Percentiles rank a stretch among this genome's conserved stretches.
phyloP scores from a whole-genome alignment of 2,888 invertebrate species.

The Torymus aiolomorphi region DNA sequence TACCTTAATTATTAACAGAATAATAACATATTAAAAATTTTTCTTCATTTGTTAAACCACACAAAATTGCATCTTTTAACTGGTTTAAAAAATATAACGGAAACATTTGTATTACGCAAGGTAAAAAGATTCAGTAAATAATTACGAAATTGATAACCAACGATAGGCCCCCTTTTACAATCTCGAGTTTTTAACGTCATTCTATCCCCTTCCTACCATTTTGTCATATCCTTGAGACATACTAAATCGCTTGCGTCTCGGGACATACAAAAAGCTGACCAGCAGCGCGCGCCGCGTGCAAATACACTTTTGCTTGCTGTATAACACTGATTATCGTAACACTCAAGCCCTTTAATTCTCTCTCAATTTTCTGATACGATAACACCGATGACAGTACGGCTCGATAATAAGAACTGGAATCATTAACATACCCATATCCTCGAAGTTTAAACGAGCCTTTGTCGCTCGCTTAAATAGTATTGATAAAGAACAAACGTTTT shows the following conservation, averaged over 20 bases:
- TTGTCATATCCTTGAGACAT: slow-evolving; percentile 26
- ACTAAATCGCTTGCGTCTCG: slow-evolving; percentile 14
- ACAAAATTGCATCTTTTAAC: too few relatives aligned
- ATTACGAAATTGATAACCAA: slow-evolving; percentile 7
- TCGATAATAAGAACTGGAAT: slow-evolving; percentile 59
- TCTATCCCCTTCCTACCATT: slow-evolving; percentile 42
- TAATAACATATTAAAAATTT: too few relatives aligned
- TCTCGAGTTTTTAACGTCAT: slow-evolving; percentile 38
- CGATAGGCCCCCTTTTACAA: slow-evolving; percentile 4
- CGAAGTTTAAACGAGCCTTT: slow-evolving; percentile 18
- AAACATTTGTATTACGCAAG: too few relatives aligned
- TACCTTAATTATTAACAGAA: too few relatives aligned
- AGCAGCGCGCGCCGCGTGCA: slow-evolving; percentile 38
- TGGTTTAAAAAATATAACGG: too few relatives aligned
- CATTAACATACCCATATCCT: slow-evolving; percentile 58
- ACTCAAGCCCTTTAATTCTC: slow-evolving; percentile 26
- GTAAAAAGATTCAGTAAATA: background rate
- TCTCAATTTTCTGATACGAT: slow-evolving; percentile 25
- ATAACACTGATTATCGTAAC: slow-evolving; percentile 43
- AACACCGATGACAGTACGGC: slow-evolving; percentile 59
- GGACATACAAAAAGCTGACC: slow-evolving; percentile 39
- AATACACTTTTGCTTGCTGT: slow-evolving; percentile 13
- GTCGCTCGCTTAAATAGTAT: slow-evolving; percentile 16
- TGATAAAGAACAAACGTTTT: slow-evolving; percentile 36
- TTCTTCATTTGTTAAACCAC: background rate